These are phyloP conservation scores for Puntigrus tetrazona DNA, from an alignment of 2,113 vertebrate genomes.

Conservation along the genomic window DNA sequence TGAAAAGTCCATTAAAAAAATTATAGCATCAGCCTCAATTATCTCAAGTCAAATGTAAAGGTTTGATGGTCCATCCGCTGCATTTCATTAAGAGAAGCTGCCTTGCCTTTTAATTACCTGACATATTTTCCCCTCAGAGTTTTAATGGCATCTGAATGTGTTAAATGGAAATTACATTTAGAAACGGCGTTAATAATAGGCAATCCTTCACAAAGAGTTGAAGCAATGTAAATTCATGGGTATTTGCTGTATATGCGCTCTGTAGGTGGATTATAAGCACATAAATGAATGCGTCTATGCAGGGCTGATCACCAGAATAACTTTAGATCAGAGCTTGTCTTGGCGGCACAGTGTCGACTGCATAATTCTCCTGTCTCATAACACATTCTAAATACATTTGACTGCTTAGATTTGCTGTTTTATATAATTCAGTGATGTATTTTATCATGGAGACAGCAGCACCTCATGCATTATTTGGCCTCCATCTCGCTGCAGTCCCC, in stretches of 20 bases:
- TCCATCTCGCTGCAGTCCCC: not conserved
- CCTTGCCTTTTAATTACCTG: constrained; percentile 11
- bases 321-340: constrained; percentile 9
- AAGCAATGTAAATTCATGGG: not conserved
- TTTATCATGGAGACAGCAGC: constrained; percentile 17
- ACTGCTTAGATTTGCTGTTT: constrained; percentile 42
- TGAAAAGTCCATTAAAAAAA: constrained; percentile 22
- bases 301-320: not conserved
- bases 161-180: constrained; percentile 23
- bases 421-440: constrained; percentile 44
- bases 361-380: constrained; percentile 13
- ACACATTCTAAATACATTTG: constrained; percentile 23
- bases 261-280: not conserved
- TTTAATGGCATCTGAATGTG: constrained; percentile 21
- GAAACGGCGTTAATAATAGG: not conserved
- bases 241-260: not conserved
- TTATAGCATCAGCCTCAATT: constrained; percentile 38
- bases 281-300: not conserved
- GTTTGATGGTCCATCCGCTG: constrained; percentile 8
- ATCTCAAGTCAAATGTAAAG: constrained; percentile 35
- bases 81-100: constrained; percentile 23
- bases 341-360: not conserved
- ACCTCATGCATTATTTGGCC: constrained; percentile 38
- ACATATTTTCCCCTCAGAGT: constrained; percentile 2
- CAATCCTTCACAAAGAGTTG: not conserved